Evolutionary conservation across 2,113 vertebrate genomes (phyloP).

Genomic region (Daphoenositta chrysoptera): DNA sequence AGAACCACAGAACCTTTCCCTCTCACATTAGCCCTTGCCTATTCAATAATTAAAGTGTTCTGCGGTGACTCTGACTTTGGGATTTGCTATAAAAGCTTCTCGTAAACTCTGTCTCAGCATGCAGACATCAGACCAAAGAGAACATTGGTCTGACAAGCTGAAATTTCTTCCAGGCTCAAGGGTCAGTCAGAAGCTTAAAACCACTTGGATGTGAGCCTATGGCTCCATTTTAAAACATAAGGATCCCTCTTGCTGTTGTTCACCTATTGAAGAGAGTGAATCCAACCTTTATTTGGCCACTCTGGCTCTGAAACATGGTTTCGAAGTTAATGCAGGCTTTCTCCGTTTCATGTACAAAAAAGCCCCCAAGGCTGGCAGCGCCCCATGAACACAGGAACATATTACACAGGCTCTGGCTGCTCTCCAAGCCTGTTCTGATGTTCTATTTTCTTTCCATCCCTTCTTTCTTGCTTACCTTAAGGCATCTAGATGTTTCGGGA

Average conservation of each 20-base stretch:
- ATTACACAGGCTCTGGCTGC: not conserved
- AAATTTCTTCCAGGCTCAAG: not conserved
- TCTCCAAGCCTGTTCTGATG: not conserved
- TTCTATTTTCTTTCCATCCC: not conserved
- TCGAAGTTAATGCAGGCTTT: not conserved
- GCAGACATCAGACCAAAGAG: not conserved
- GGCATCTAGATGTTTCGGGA: not conserved
- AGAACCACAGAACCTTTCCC: not conserved
- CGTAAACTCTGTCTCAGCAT: not conserved
- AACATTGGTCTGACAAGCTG: conserved; percentile 28
- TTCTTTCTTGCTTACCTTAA: not conserved
- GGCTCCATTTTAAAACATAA: not conserved
- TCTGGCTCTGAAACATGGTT: not conserved
- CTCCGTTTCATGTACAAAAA: not conserved
- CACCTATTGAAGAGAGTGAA: not conserved
- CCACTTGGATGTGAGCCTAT: not conserved
- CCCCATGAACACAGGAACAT: not conserved
- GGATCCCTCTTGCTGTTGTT: not conserved
- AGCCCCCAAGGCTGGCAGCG: not conserved
- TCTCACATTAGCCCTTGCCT: not conserved
- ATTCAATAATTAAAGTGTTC: conserved; percentile 26
- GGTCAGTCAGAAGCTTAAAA: conserved; percentile 4
- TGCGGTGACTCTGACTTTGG: not conserved
- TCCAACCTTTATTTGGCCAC: not conserved
- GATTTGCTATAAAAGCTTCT: conserved; percentile 30